Base-by-base conservation (phyloP, 2,113 vertebrate species). In the Psilopsiagon aurifrons region DNA sequence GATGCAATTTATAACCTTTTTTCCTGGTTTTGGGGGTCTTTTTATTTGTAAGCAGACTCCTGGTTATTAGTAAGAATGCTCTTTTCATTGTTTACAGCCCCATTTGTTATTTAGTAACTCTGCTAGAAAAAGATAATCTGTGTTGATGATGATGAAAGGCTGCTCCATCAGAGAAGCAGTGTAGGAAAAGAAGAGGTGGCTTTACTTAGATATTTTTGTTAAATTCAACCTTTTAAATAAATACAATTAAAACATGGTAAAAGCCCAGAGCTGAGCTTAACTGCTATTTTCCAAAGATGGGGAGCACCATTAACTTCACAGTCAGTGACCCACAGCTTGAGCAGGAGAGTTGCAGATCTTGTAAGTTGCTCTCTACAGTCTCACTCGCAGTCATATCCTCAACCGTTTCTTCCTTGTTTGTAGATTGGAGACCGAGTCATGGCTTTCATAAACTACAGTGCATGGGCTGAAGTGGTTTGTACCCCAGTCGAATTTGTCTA, bases 381-480 rank as follows among this genome's bases (percentile, higher is more conserved):
- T 85, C 44, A 39, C 0, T 5, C 46, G 20, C 49, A 89, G 31
- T 12, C 5, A 6, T 73, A 44, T 47, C 47, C 24, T 70, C 54
- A 88, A 0, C 0, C 0, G 24, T 90, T 71, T 88, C 39, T 66
- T 80, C 80, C 24, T 76, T 79, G 9, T 60, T 80, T 94, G 66
- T 97, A 99, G 99, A 99, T 99, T 54, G 99, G 99, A 19, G 99
- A 99, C 97, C 98, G 98, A 96, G 99, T 99, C 37, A 99, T 99
- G 98, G 99, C 99, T 47, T 99, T 99, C 96, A 98, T 99, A 33
- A 99, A 99, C 95, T 99, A 99, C 97, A 99, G 97, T 5, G 99
- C 99, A 70, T 99, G 99, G 99, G 99, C 99, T n/a, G 99, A 99
- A 94, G 99, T 99, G 20, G 99, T 99, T 22, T 99, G 99, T 92